Evolutionary conservation across 2,113 vertebrate species (phyloP), one percentile per base, ranked within the genome.

Genomic region (Mastomys coucha): DNA sequence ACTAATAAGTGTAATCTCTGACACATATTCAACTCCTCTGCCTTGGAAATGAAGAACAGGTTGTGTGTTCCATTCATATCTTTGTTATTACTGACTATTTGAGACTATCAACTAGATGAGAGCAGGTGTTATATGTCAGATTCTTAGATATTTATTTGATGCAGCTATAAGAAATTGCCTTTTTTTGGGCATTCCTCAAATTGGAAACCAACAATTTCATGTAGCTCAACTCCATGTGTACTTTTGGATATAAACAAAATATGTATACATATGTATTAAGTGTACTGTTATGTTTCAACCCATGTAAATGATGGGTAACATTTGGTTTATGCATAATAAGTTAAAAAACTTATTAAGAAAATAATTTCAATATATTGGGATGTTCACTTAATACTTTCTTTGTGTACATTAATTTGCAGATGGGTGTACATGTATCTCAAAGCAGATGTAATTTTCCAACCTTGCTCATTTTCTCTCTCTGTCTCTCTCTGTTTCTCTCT

Each of bases 181-280:
- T 49, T 88, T 85, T 80, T 85, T 91, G 51, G 84, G 33, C 12
- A 60, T 84, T 91, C 92, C 33, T 67, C 33, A 58, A 65, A 31
- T 84, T 39, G 36, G 77, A 96, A 92, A 58, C 45, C 7, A 92
- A 56, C 26, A 93, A 63, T 94, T 94, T 91, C 53, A 70, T 75
- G 31, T 42, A 36, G 14, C 17, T 93, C 69, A 88, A 77, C 20
- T 45, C 39, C 24, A 28, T n/a, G 36, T 56, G 22, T n/a, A 8
- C 11, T 45, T 88, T 70, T 45, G 26, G 17, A 53, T 60, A 56
- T 49, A 56, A 24, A 92, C 33, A 65, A 39, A 88, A 58, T n/a
- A 70, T n/a, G 14, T 56, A 1, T 53, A 39, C 2, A 70, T 42
- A 58, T 58, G 13, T 45, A 26, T n/a, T 39, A 93, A 26, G 13